Conservation (phyloP, 2,113 vertebrate species). For the Uria aalge region DNA sequence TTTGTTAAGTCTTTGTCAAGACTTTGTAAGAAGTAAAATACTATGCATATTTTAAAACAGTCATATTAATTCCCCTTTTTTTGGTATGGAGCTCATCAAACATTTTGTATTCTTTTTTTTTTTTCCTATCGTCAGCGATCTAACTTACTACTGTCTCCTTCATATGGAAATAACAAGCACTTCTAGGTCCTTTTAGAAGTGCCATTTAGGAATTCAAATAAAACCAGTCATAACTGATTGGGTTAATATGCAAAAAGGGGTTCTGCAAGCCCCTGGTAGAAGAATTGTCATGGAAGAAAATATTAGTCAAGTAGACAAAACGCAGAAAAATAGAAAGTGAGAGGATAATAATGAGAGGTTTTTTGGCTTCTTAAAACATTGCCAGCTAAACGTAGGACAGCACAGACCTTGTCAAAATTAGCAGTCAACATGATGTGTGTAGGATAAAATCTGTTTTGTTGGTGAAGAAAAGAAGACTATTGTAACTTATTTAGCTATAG, state of each 20-base stretch:
- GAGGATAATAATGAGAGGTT: not conserved
- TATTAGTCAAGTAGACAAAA: not conserved
- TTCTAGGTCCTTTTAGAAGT: not conserved
- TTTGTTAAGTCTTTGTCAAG: not conserved
- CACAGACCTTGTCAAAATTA: not conserved
- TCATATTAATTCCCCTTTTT: not conserved
- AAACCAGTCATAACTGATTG: not conserved
- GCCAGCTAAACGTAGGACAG: not conserved
- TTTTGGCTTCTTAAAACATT: not conserved
- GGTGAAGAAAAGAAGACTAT: not conserved
- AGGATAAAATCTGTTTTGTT: constrained; percentile 2
- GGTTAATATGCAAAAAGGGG: not conserved
- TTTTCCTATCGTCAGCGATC: not conserved
- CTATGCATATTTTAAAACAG: not conserved
- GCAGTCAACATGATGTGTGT: not conserved
- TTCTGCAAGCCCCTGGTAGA: not conserved
- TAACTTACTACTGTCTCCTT: not conserved
- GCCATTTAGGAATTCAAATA: not conserved
- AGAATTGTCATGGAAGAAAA: not conserved
- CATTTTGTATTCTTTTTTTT: not conserved
- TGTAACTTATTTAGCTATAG: not conserved
- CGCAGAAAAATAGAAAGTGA: not conserved
- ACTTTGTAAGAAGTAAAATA: not conserved
- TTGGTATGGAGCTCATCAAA: not conserved
- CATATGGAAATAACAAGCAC: not conserved